Evolutionary conservation across 1,140 invertebrate species (phyloP), one percentile per base, ranked within the genome.

Genomic region (Ericerus pela): DNA sequence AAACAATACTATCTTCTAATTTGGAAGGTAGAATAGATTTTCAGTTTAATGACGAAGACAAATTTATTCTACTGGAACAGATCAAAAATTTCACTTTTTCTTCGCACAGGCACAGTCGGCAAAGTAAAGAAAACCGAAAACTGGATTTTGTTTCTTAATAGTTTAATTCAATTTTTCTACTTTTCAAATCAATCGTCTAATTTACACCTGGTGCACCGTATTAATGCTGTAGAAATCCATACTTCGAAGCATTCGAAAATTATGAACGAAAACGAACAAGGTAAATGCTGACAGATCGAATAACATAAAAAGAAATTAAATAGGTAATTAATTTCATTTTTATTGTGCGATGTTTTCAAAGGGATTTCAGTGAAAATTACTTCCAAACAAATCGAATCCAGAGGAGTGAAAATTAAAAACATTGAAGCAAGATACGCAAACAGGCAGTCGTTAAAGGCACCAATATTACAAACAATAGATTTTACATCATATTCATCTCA

Each of bases 71-170:
- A 41, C 20, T n/a, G 20, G 20, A 14, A 14, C 14, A 16, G 14
- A 38, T 38, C n/a, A 38, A 38, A 16, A 29, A 0, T 29, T 27
- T 37, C 16, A 41, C 6, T 30, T 1, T 20, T 33, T 56, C 4
- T 52, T 18, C 16, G n/a, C n/a, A n/a, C n/a, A 58, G 59, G 59
- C 18, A 43, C 57, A 16, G 65, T 24, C 54, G 58, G 3, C 47
- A 60, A 51, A 68, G 64, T 92, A 24, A 67, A 75, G 53, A 96
- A 92, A 92, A 75, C 76, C 11, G 77, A 80, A 37, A 85, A 95
- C 66, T 97, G 91, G 91, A 79, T 95, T 38, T 80, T 88, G 4
- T 96, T 81, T 68, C 79, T 96, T 62, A 93, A 97, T 65, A 91
- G 87, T 0, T 86, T 96, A 10, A 8, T 47, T 2, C 41, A 47